These are phyloP conservation scores for Pyrocoelia pectoralis DNA, from an alignment of 2,888 invertebrate genomes.

Conservation along the genomic window DNA sequence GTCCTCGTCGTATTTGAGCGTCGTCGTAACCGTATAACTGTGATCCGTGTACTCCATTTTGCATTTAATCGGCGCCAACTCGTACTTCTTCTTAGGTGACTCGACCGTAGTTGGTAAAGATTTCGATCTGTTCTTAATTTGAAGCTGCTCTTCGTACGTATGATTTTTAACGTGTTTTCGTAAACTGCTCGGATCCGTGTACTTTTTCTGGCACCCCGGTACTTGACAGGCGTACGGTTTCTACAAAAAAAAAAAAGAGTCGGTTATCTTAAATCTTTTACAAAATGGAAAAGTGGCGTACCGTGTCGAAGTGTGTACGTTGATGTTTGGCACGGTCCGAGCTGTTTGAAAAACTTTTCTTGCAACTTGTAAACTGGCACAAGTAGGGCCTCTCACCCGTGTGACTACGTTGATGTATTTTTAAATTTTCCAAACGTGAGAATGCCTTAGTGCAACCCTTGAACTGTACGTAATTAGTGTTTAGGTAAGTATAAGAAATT, in stretches of 20 bases:
- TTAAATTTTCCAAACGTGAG: slow-evolving; percentile 95
- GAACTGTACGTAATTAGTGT: slow-evolving; percentile 71
- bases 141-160: slow-evolving; percentile 56
- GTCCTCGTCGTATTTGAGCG: slow-evolving; percentile 22
- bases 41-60: slow-evolving; percentile 37
- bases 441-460: slow-evolving; percentile 95
- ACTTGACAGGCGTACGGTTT: slow-evolving; percentile 94
- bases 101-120: not conserved
- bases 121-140: slow-evolving; percentile 50
- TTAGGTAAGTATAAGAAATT: too few relatives aligned
- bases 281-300: slow-evolving; percentile 62
- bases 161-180: slow-evolving; percentile 93
- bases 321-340: slow-evolving; percentile 99
- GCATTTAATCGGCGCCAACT: slow-evolving; percentile 5
- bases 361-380: slow-evolving; percentile 91
- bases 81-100: not conserved
- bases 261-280: not conserved
- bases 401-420: slow-evolving; percentile 95
- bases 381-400: slow-evolving; percentile 96
- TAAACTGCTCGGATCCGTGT: slow-evolving; percentile 93
- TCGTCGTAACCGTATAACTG: slow-evolving; percentile 40
- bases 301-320: slow-evolving; percentile 97
- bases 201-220: slow-evolving; percentile 86
- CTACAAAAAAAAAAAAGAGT: slow-evolving; percentile 61
- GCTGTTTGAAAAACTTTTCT: slow-evolving; percentile 98